Evolutionary conservation across 1,140 invertebrate genomes (phyloP).

Genomic region (Oncopodura yosiiana): DNA sequence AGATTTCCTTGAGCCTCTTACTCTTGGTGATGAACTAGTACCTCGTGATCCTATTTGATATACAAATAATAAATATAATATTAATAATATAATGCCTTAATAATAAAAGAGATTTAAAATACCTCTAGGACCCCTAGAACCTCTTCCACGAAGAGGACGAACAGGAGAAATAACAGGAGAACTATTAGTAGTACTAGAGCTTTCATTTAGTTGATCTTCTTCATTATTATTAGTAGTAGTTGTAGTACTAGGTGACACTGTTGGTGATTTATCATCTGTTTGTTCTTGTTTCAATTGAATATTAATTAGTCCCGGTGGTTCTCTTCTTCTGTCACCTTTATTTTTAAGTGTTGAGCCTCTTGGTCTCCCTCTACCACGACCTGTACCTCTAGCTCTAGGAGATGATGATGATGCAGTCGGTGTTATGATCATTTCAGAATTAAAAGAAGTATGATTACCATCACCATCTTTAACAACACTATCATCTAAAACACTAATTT

Average conservation of each 20-base stretch:
- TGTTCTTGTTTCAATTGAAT: background rate
- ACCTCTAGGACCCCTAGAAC: background rate
- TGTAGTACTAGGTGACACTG: background rate
- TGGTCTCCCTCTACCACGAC: slow-evolving; percentile 24
- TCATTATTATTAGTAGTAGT: background rate
- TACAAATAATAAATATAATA: no score
- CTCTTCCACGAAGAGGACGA: background rate
- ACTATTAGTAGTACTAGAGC: no score
- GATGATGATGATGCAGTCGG: no score
- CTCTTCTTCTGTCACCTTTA: background rate
- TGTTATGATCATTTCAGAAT: no score
- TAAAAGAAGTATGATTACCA: no score
- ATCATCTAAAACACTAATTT: no score
- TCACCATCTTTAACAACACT: no score
- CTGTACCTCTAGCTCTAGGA: no score
- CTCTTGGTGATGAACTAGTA: no score
- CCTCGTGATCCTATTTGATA: no score
- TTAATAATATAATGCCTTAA: no score
- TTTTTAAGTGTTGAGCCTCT: slow-evolving; percentile 25
- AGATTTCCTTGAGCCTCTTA: background rate
- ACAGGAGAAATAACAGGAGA: background rate
- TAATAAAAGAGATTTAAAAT: no score
- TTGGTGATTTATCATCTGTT: background rate
- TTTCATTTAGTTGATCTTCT: background rate
- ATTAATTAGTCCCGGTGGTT: background rate